Evolutionary conservation across 2,888 invertebrate species (phyloP), one percentile per base, ranked within the genome.

Genomic region (Sericinus montela): DNA sequence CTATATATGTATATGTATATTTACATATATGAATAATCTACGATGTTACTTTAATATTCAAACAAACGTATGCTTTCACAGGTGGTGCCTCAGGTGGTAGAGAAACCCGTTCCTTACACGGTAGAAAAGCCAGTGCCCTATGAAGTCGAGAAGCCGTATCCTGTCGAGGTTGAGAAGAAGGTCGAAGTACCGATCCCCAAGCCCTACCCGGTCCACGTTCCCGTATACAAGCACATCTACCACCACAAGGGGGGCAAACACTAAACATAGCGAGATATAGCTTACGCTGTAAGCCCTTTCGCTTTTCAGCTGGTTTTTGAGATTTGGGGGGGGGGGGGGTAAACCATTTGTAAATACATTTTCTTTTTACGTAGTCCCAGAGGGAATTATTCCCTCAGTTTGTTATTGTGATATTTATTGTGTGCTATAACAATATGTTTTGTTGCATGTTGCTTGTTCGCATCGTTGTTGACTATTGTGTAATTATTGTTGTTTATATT

Each of bases 191-290:
- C 92, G 10, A 90, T 92, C 60, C 91, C 92, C 62, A 93, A 93
- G 68, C 93, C 94, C 5, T 94, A 94, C 79, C 93, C 93, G 48
- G 93, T 94, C 60, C 94, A 94, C 59, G 91, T 92, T 9, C 93
- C 93, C 35, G 92, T 94, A 13, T 94, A 93, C 85, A 94, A 93
- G 72, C 94, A 94, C 75, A 90, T 94, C 61, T 92, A 93, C 83
- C 93, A 93, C 75, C 91, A 91, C 69, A 85, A 87, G 59, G 87
- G 89, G 58, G 82, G 86, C 72, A 86, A 89, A 65, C 89, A 89
- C 75, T 89, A 87, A 83, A 63, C 41, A 10, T 29, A 32, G 32
- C 32, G 32, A 32, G 32, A 56, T 46, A 73, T 63, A 75, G 66
- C 75, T 71, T 72, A 63, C 60, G 37, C 8, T 72, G 66, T 66